Conservation (phyloP, 2,888 invertebrate genomes). For the Cerceris ruficornis region DNA sequence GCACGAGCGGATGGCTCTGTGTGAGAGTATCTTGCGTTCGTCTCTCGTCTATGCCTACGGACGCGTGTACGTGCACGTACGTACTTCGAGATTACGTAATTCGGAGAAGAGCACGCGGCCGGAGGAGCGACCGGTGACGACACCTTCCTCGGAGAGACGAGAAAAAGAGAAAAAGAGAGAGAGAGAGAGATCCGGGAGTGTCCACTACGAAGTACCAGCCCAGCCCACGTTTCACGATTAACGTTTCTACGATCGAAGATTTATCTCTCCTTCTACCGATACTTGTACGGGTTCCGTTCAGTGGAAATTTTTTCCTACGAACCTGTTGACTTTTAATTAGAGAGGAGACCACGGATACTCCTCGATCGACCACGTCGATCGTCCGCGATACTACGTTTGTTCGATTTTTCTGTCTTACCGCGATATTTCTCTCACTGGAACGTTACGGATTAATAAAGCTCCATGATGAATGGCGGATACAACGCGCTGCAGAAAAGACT, state of each 20-base stretch:
- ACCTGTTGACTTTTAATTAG: conserved; percentile 7
- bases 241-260: conserved; percentile 35
- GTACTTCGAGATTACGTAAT: conserved; percentile 68
- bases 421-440: too few relatives aligned
- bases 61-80: conserved; percentile 25
- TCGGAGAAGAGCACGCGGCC: conserved; percentile 69
- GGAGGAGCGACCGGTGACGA: conserved; percentile 68
- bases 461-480: background rate
- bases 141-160: conserved; percentile 57
- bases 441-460: too few relatives aligned
- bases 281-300: conserved; percentile 3
- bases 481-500: background rate
- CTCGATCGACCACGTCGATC: background rate
- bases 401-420: too few relatives aligned
- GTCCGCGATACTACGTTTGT: too few relatives aligned
- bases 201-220: conserved; percentile 61
- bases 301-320: conserved; percentile 8
- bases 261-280: conserved; percentile 13
- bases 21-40: conserved; percentile 24
- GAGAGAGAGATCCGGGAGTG: conserved; percentile 70
- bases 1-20: conserved; percentile 30
- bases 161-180: conserved; percentile 26
- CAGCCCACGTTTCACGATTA: conserved; percentile 54
- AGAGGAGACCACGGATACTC: background rate
- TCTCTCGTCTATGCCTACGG: background rate